Evolutionary conservation across 2,888 invertebrate species (phyloP), one percentile per base, ranked within the genome.

Genomic region (Calameuta idolon): DNA sequence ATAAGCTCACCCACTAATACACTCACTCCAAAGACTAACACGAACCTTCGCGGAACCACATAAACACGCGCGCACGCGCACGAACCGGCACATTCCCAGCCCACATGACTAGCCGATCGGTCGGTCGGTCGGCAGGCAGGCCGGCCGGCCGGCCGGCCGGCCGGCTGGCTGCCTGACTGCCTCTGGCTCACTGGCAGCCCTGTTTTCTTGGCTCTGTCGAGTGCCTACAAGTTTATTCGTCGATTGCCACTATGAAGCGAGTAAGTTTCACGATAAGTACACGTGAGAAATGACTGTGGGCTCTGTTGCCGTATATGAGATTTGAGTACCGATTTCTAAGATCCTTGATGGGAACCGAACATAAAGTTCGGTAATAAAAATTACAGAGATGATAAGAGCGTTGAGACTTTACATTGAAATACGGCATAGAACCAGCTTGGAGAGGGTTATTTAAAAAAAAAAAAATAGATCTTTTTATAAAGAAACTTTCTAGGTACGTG

Each of bases 1-100:
- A 75, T 31, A 76, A 78, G 78, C 77, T 79, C 55, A 79, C 77
- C 30, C 34, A 78, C 77, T 23, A 55, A 55, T 55, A 55, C 55
- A 55, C 55, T 55, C 55, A 23, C 55, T 55, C 55, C 23, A 55
- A 23, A 55, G 55, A 23, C 55, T 55, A 55, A 74, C 76, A 80
- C 82, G 77, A 80, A 77, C 76, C 74, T 77, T 77, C 69, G 78
- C 81, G 79, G 82, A 81, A 83, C 86, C 83, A 83, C 87, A 82
- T 85, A 35, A 40, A 76, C 75, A 77, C 77, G 76, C 76, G 79
- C 82, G 78, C 79, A 77, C 76, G 76, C 79, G 78, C 73, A 79
- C 81, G 79, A 82, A 81, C 84, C 86, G 83, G 83, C 87, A 82
- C 85, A 87, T 87, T 86, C 85, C 84, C 87, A 80, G 82, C 84